Conservation (phyloP, 2,888 invertebrate genomes). For the Timandra comae region DNA sequence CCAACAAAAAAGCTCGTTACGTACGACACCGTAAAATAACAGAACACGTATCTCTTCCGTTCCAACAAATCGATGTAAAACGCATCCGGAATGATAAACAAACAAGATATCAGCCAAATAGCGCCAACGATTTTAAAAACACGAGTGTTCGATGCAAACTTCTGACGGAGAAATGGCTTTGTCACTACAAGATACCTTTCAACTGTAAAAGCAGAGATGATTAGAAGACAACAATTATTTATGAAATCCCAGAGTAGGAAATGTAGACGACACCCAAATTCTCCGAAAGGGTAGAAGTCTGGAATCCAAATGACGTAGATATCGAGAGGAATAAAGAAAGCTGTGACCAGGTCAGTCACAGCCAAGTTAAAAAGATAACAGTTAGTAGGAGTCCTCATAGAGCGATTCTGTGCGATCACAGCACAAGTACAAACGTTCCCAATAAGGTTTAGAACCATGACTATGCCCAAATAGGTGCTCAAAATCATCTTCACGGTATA, state of each 20-base stretch:
- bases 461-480: constrained; percentile 76
- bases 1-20: constrained; percentile 53
- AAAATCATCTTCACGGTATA: constrained; percentile 71
- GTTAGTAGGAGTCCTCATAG: constrained; percentile 90
- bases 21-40: constrained; percentile 47
- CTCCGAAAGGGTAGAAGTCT: constrained; percentile 84
- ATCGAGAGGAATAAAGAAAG: constrained; percentile 86
- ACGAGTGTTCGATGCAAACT: constrained; percentile 85
- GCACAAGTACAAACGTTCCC: constrained; percentile 87
- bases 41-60: constrained; percentile 50
- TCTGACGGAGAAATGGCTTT: constrained; percentile 87
- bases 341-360: constrained; percentile 83
- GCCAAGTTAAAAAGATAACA: constrained; percentile 88
- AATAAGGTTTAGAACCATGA: constrained; percentile 82
- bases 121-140: constrained; percentile 82
- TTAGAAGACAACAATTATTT: constrained; percentile 87
- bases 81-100: constrained; percentile 82
- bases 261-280: constrained; percentile 83
- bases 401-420: constrained; percentile 82
- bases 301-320: constrained; percentile 86
- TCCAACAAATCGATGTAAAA: constrained; percentile 53
- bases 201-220: constrained; percentile 90
- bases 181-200: constrained; percentile 92
- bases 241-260: constrained; percentile 88
- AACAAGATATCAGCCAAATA: constrained; percentile 86